phyloP scores from a whole-genome alignment of 1,140 invertebrate genomes.

The Drosophila sproati region DNA sequence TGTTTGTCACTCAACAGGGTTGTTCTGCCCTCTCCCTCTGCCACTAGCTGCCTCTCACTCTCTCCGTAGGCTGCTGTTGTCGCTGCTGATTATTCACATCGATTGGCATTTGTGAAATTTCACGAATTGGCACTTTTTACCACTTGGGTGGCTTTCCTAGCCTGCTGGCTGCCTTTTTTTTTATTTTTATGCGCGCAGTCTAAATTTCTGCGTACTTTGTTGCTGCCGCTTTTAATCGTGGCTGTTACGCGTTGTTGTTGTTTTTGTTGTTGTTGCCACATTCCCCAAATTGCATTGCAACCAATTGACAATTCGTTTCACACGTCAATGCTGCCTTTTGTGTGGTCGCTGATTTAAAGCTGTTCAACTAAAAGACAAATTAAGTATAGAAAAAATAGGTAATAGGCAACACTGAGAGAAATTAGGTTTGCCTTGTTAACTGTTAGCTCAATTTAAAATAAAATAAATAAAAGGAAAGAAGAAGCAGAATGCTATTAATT shows the following conservation, averaged over 20 bases:
- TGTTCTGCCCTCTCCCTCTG: conserved; percentile 51
- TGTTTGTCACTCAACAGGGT: conserved; percentile 80
- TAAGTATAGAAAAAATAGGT: neutral
- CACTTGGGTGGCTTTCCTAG: conserved; percentile 72
- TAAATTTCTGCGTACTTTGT: conserved; percentile 61
- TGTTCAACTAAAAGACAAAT: conserved; percentile 16
- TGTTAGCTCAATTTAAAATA: neutral
- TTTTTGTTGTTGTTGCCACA: conserved; percentile 36
- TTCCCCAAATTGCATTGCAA: conserved; percentile 64
- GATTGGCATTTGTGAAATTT: conserved; percentile 82
- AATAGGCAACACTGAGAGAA: neutral
- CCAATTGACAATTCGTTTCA: conserved; percentile 72
- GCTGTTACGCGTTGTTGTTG: conserved; percentile 6
- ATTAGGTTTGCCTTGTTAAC: neutral
- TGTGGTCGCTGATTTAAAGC: conserved; percentile 35
- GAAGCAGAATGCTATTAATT: too few species aligned
- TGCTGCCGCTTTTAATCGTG: conserved; percentile 4
- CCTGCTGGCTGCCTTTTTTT: conserved; percentile 12
- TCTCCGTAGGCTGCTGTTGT: conserved; percentile 41
- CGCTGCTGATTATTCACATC: conserved; percentile 81
- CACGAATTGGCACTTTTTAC: conserved; percentile 79
- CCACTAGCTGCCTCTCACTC: neutral
- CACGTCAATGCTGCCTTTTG: conserved; percentile 50
- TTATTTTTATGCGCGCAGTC: conserved; percentile 17
- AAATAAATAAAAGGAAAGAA: too few species aligned